These are phyloP conservation scores for Cacatua alba DNA, from an alignment of 2,113 vertebrate species.

Conservation along the genomic window DNA sequence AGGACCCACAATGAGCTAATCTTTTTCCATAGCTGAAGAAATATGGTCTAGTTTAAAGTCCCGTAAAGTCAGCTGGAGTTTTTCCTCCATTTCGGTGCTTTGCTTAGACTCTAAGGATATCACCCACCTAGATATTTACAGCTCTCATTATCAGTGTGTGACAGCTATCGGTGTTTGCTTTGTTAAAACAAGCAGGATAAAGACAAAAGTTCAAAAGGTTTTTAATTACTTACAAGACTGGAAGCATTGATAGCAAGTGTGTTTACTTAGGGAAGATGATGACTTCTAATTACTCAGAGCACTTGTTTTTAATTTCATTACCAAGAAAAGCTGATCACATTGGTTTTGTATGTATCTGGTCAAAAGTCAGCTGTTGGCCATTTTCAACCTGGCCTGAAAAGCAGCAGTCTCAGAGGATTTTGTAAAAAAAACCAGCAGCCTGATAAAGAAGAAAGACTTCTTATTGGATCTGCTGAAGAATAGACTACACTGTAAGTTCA, in stretches of 20 bases:
- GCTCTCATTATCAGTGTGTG: background rate
- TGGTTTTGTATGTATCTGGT: background rate
- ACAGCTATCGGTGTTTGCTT: conserved; percentile 18
- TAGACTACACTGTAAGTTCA: background rate
- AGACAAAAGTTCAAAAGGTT: conserved; percentile 36
- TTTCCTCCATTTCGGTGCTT: background rate
- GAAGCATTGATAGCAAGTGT: background rate
- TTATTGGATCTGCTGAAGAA: background rate
- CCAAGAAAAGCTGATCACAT: background rate
- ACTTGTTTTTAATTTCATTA: conserved; percentile 11
- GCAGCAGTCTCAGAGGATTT: background rate
- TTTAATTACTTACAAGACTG: conserved; percentile 19
- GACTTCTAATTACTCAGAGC: conserved; percentile 1
- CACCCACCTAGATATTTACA: background rate
- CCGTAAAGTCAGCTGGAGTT: background rate
- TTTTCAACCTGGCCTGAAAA: background rate
- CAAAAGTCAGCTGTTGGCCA: background rate
- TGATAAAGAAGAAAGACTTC: background rate
- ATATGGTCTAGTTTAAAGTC: background rate
- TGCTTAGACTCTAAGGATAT: background rate
- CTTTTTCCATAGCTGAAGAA: background rate
- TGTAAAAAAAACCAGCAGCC: background rate
- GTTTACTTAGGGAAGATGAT: background rate
- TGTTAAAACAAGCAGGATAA: background rate
- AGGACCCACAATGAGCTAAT: background rate